Base-by-base conservation (phyloP, 2,888 invertebrate species). In the Cataglyphis rosenhaueri region DNA sequence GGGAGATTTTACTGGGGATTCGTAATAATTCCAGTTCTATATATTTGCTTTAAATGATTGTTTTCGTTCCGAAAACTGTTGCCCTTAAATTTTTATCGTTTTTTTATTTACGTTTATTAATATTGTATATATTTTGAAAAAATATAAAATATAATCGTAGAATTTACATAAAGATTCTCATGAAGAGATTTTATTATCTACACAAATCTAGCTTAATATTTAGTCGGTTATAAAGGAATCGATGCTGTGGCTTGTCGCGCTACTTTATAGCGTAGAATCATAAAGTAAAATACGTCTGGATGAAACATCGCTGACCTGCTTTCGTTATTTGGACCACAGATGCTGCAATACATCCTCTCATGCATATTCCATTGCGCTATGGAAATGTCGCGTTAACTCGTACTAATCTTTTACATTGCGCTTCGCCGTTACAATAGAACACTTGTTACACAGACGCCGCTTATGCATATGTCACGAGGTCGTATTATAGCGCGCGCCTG, bases 331-430 rank as follows among this genome's bases (percentile, higher is more conserved):
- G 74, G 81, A 44, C 62, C 76, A 66, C 84, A 89, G 85, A 89
- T 87, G 89, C 75, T 48, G 64, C 87, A 55, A 66, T 89, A 82
- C 82, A 76, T 85, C 82, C 78, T 85, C 89, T 89, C 89, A 87
- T 88, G 89, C 87, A 88, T 88, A 88, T 88, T 88, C 87, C 82
- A 85, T 74, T 62, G 87, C 59, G 48, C 48, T 78, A 88, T 88
- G 83, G 89, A 89, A 88, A 89, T 81, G 89, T 89, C 88, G 89
- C 81, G 89, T 87, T 88, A 89, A 88, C 85, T 81, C 83, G 89
- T 62, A 71, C 89, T 88, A 88, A 88, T 88, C 87, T 88, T 78
- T 65, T 85, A 68, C 87, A 52, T 71, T 89, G 79, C 87, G 83
- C 87, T 79, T 84, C 82, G 85, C 76, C 81, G 84, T 89, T 87